phyloP scores from a whole-genome alignment of 2,888 invertebrate genomes.

The Leptarthrus brevirostris region DNA sequence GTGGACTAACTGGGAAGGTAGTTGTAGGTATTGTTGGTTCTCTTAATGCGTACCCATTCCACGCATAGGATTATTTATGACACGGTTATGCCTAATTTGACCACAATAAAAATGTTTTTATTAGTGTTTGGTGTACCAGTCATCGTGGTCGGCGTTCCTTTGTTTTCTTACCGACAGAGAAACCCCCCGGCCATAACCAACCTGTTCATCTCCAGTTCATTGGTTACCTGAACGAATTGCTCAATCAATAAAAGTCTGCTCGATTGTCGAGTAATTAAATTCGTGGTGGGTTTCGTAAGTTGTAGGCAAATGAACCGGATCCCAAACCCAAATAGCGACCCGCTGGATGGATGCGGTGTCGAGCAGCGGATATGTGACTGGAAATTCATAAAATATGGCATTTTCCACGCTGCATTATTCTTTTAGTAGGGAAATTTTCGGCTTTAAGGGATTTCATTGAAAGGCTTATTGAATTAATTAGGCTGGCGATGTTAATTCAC shows the following conservation, averaged over 20 bases:
- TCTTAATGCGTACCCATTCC: conserved; percentile 12
- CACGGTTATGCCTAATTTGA: conserved; percentile 51
- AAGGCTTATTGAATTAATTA: conserved; percentile 44
- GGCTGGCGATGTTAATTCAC: conserved; percentile 30
- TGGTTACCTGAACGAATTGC: conserved; percentile 45
- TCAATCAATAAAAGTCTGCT: conserved; percentile 44
- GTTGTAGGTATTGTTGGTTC: no score
- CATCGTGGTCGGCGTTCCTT: conserved; percentile 27
- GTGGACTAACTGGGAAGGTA: background rate
- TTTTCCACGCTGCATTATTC: conserved; percentile 42
- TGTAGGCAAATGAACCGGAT: conserved; percentile 14
- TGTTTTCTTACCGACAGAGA: conserved; percentile 25
- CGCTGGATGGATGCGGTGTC: background rate
- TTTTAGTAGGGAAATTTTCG: conserved; percentile 30
- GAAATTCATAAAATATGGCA: conserved; percentile 45
- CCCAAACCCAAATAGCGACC: background rate
- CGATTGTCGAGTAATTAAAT: conserved; percentile 45
- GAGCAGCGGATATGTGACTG: conserved; percentile 12
- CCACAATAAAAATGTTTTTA: conserved; percentile 51
- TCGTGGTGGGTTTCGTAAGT: conserved; percentile 37
- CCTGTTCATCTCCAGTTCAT: conserved; percentile 41
- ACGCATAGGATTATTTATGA: conserved; percentile 43
- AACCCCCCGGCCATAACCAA: background rate
- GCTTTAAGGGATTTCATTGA: conserved; percentile 32
- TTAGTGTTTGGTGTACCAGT: conserved; percentile 41